A percentile compares a stretch with the other conserved stretches of the same genome.
These are phyloP conservation scores for Orthosia gracilis DNA, from an alignment of 2,888 invertebrate species.

Conservation along the genomic window DNA sequence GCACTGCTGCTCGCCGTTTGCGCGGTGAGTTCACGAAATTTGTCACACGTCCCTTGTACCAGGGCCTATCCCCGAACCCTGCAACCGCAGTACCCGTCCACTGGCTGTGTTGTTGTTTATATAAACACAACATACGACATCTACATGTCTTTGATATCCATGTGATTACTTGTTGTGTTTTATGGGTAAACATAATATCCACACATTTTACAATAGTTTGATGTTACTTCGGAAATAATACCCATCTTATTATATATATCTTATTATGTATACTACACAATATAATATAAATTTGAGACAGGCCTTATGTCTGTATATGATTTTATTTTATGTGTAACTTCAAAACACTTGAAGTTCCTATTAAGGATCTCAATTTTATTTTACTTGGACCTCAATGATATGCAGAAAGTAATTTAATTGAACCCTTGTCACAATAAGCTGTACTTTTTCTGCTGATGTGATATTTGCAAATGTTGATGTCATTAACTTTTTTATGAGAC, in stretches of 20 bases:
- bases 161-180: not conserved
- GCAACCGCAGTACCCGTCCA: not conserved
- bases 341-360: not conserved
- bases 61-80: not conserved
- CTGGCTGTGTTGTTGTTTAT: conserved; percentile 61
- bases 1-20: conserved; percentile 76
- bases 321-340: not conserved
- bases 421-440: not conserved
- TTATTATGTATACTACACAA: not conserved
- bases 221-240: not conserved
- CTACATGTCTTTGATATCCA: conserved; percentile 19
- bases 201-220: not conserved
- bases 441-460: not conserved
- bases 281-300: not conserved
- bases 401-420: not conserved
- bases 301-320: not conserved
- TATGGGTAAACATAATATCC: not conserved
- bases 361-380: not conserved
- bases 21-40: conserved; percentile 75
- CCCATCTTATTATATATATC: no score
- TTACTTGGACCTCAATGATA: not conserved
- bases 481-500: no score
- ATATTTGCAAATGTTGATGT: not conserved
- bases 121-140: conserved; percentile 33
- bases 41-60: not conserved